Percentiles rank a stretch among this genome's conserved stretches.
Evolutionary conservation across 2,797 vertebrate species (phyloP).

Genomic region (Karalla daura): DNA sequence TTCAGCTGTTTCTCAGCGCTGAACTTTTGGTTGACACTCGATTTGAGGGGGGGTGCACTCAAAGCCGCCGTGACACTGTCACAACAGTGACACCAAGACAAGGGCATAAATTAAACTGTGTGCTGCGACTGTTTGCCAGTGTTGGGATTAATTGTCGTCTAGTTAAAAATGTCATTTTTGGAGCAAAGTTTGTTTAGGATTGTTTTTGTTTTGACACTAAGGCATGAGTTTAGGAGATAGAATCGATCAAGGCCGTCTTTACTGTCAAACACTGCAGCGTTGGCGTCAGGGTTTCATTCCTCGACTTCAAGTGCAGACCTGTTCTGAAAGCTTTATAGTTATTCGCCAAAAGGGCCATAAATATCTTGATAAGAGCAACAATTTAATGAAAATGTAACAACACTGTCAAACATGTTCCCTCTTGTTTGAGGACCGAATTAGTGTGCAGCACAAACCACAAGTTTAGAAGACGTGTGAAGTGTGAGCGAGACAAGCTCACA

Average conservation of each 20-base stretch:
- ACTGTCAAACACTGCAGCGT: too few species aligned
- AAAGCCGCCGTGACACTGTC: background rate
- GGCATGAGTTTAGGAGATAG: background rate
- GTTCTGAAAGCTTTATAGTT: too few species aligned
- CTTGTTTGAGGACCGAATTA: background rate
- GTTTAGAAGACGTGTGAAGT: too few species aligned
- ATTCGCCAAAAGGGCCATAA: too few species aligned
- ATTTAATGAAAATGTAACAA: background rate
- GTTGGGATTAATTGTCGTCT: constrained; percentile 1
- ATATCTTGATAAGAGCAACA: too few species aligned
- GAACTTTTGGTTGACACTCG: constrained; percentile 16
- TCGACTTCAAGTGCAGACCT: too few species aligned
- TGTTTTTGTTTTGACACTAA: background rate
- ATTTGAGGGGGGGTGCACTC: background rate
- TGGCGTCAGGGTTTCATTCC: too few species aligned
- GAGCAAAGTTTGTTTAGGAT: background rate
- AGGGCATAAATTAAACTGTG: constrained; percentile 8
- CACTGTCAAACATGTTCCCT: background rate
- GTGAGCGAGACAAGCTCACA: too few species aligned
- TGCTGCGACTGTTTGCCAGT: constrained; percentile 9
- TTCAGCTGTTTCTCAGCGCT: constrained; percentile 23
- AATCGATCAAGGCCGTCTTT: background rate
- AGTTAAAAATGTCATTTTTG: constrained; percentile 4
- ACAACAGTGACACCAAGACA: background rate
- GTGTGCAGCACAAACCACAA: background rate